Evolutionary conservation across 2,797 vertebrate genomes (phyloP).

Genomic region (Neostethus bicornis): DNA sequence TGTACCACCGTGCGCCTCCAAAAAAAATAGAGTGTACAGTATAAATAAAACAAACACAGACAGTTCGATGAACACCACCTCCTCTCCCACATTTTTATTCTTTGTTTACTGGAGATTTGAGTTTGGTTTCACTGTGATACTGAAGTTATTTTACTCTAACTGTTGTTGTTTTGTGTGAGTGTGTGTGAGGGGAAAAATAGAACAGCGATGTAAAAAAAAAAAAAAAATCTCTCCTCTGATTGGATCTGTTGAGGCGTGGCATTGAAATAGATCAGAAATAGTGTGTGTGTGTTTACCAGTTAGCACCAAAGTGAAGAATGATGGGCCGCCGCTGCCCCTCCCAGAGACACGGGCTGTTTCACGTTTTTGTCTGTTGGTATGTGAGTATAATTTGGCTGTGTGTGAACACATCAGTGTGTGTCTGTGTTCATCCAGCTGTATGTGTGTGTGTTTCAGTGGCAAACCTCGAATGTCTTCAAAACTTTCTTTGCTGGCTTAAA

Average conservation of each 20-base stretch:
- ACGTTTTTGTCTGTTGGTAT: no score
- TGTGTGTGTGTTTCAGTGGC: no score
- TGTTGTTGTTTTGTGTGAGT: constrained; percentile 9
- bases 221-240: constrained; percentile 76
- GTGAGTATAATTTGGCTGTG: constrained; percentile 25
- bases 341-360: constrained; percentile 41
- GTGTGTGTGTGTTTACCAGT: constrained; percentile 30
- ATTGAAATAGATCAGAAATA: constrained; percentile 78
- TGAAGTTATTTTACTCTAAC: constrained; percentile 63
- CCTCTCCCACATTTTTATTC: no score
- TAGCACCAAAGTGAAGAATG: constrained; percentile 57
- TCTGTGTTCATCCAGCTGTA: constrained; percentile 64
- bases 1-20: no score
- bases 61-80: no score
- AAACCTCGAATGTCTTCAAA: no score
- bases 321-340: constrained; percentile 55
- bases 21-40: no score
- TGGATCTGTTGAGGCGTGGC: constrained; percentile 82
- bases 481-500: no score
- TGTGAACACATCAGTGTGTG: constrained; percentile 46
- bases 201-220: constrained; percentile 62
- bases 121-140: constrained; percentile 46
- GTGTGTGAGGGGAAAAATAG: constrained; percentile 51
- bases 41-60: no score
- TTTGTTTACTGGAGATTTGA: constrained; percentile 2